phyloP scores from a whole-genome alignment of 2,113 vertebrate species.

The Pelvicachromis taeniatus region DNA sequence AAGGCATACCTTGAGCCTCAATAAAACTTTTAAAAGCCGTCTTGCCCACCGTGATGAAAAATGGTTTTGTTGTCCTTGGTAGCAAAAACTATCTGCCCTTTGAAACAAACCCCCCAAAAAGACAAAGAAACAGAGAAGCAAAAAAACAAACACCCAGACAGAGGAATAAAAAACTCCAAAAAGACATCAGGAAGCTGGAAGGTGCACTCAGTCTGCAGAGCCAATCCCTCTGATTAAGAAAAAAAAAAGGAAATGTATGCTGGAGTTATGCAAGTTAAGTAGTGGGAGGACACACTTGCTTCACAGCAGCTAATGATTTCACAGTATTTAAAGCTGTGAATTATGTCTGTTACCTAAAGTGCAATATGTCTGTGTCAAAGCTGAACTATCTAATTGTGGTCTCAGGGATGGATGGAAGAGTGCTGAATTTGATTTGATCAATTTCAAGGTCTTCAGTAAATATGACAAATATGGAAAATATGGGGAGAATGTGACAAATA shows the following conservation, averaged over 20 bases:
- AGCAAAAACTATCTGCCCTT: background rate
- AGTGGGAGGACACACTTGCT: background rate
- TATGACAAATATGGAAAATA: background rate
- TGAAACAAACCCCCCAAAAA: background rate
- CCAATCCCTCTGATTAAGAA: background rate
- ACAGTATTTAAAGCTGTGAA: background rate
- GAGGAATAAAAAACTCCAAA: background rate
- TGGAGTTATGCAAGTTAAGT: background rate
- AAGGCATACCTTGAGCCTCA: background rate
- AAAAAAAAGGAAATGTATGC: background rate
- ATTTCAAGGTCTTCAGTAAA: background rate
- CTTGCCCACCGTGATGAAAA: background rate
- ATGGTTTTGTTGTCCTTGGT: constrained; percentile 22
- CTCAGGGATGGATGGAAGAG: background rate
- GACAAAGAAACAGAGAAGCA: rapidly evolving
- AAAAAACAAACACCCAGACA: background rate
- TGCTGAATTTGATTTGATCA: background rate
- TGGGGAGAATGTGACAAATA: background rate
- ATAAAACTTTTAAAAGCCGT: constrained; percentile 20
- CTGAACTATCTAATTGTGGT: background rate
- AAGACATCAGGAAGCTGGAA: background rate
- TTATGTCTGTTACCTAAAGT: background rate
- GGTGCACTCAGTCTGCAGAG: background rate
- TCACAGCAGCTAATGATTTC: constrained; percentile 1
- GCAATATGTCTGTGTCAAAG: background rate